These are phyloP conservation scores for Xestia rhomboidea DNA, from an alignment of 2,888 invertebrate species.

Conservation along the genomic window DNA sequence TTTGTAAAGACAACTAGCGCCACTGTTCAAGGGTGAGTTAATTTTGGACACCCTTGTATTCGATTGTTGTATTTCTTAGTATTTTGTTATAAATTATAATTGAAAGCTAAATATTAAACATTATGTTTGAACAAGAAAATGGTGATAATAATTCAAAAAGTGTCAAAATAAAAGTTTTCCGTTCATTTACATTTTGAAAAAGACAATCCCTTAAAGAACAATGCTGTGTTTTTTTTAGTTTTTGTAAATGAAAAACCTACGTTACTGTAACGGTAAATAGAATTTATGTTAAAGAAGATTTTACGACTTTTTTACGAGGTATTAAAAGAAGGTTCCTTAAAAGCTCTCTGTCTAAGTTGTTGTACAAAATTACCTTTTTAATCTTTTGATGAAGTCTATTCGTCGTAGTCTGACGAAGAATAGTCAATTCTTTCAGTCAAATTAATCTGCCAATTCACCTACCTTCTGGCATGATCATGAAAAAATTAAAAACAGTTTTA, in stretches of 20 bases:
- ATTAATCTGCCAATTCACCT: too few relatives aligned
- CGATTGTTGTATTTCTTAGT: slow-evolving; percentile 21
- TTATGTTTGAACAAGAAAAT: neutral
- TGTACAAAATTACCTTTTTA: neutral
- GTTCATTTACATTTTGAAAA: neutral
- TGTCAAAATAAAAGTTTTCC: neutral
- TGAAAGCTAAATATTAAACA: neutral
- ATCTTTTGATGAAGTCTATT: neutral
- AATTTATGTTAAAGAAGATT: slow-evolving; percentile 10
- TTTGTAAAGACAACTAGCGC: neutral
- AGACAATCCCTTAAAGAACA: neutral
- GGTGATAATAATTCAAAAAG: neutral
- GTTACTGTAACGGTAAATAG: neutral
- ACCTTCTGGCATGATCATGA: too few relatives aligned
- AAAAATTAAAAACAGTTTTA: too few relatives aligned
- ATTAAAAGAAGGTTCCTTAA: neutral
- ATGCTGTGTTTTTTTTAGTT: neutral
- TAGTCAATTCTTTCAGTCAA: too few relatives aligned
- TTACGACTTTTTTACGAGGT: slow-evolving; percentile 9
- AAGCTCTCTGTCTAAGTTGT: slow-evolving; percentile 1
- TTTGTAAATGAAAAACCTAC: neutral
- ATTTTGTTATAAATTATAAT: slow-evolving; percentile 17
- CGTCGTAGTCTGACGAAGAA: too few relatives aligned
- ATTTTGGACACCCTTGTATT: neutral
- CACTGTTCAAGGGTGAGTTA: neutral